phyloP scores from a whole-genome alignment of 2,797 vertebrate genomes.

The Heterohyrax brucei region DNA sequence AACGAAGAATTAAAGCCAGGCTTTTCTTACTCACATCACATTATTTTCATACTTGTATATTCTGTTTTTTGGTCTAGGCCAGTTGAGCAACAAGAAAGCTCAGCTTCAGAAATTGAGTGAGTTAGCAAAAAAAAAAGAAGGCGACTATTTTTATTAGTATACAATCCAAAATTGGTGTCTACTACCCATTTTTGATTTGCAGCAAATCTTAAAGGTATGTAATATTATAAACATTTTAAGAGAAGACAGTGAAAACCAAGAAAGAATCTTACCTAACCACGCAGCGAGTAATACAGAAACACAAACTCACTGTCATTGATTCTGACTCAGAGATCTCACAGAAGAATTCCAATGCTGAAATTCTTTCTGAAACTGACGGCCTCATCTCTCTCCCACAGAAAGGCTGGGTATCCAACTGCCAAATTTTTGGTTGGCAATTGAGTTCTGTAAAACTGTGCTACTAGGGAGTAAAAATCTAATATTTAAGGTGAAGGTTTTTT shows the following conservation, averaged over 20 bases:
- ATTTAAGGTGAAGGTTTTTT: background rate
- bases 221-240: background rate
- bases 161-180: background rate
- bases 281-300: background rate
- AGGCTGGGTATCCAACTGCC: no score
- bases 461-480: background rate
- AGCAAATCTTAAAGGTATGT: background rate
- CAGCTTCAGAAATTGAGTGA: background rate
- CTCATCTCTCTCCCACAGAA: no score
- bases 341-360: no score
- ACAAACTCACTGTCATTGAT: no score
- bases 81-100: background rate
- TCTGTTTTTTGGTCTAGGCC: background rate
- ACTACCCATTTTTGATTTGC: background rate
- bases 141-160: background rate
- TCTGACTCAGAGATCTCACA: no score
- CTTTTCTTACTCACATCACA: background rate
- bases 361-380: no score
- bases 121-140: background rate
- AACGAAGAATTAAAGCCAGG: background rate
- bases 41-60: slow-evolving; percentile 12
- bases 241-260: background rate
- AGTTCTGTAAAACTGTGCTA: no score
- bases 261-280: background rate
- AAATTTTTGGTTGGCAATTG: no score